Evolutionary conservation across 2,113 vertebrate genomes (phyloP).

Genomic region (Phrynosoma blainvillii): DNA sequence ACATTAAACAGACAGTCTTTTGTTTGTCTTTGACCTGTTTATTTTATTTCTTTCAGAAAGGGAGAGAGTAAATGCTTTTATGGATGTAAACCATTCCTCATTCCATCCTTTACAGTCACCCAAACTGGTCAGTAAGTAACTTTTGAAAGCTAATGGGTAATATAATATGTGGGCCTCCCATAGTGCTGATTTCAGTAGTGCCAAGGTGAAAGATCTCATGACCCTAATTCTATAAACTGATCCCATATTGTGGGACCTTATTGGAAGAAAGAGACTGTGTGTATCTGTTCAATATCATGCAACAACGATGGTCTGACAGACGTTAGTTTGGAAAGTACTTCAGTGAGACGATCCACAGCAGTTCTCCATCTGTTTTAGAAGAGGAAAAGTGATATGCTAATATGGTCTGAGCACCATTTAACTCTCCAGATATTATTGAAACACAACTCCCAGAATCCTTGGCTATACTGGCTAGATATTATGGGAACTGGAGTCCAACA

Average conservation of each 20-base stretch:
- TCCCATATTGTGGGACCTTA: background rate
- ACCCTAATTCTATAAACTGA: background rate
- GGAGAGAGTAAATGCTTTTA: slow-evolving; percentile 16
- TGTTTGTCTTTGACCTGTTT: slow-evolving; percentile 26
- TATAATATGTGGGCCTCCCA: background rate
- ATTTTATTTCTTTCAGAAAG: slow-evolving; percentile 29
- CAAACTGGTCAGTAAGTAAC: background rate
- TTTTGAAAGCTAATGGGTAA: slow-evolving; percentile 1
- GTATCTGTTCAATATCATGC: background rate
- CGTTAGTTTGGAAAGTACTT: slow-evolving; percentile 49
- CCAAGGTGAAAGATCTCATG: background rate
- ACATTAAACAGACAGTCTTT: background rate
- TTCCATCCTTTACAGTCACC: background rate
- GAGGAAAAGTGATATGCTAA: background rate
- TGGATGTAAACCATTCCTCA: background rate
- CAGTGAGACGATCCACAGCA: slow-evolving; percentile 12
- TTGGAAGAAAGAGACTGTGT: background rate
- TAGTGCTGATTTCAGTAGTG: background rate
- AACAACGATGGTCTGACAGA: background rate
- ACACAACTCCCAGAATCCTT: no score
- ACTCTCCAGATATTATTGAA: no score
- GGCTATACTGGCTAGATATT: background rate
- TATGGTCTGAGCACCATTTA: no score
- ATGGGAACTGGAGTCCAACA: no score
- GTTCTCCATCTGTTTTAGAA: background rate